Conservation (phyloP, 1,140 invertebrate species). For the Lanistes nyassanus region DNA sequence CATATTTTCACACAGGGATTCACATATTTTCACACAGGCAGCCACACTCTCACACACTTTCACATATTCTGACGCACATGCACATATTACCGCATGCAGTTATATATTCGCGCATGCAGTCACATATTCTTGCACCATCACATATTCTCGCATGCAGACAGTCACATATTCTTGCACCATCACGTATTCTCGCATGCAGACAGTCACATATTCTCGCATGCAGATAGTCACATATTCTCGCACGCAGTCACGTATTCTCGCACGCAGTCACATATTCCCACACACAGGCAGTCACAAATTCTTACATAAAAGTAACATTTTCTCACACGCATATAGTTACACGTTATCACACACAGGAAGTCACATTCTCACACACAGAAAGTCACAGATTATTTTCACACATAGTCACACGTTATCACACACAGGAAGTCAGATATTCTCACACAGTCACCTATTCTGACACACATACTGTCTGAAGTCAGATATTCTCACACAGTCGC, state of each 20-base stretch:
- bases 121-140: not conserved
- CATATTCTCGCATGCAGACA: not conserved
- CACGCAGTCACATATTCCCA: constrained; percentile 1
- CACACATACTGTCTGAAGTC: not conserved
- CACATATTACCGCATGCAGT: not conserved
- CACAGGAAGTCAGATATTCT: not conserved
- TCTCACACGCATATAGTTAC: not conserved
- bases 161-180: not conserved
- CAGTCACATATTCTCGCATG: not conserved
- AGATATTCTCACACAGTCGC: not conserved
- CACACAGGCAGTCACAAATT: not conserved
- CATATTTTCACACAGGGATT: too few species aligned
- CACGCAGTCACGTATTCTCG: not conserved
- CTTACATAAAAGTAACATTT: too few species aligned
- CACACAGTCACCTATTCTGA: not conserved
- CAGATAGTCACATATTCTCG: not conserved
- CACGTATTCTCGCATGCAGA: not conserved
- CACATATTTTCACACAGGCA: constrained; percentile 6
- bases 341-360: not conserved
- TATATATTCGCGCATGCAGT: not conserved
- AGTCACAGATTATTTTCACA: not conserved
- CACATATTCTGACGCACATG: not conserved
- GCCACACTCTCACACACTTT: not conserved
- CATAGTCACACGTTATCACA: not conserved
- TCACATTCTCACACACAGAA: constrained; percentile 6